These are phyloP conservation scores for Eclectus roratus DNA, from an alignment of 2,113 vertebrate species.

Conservation along the genomic window DNA sequence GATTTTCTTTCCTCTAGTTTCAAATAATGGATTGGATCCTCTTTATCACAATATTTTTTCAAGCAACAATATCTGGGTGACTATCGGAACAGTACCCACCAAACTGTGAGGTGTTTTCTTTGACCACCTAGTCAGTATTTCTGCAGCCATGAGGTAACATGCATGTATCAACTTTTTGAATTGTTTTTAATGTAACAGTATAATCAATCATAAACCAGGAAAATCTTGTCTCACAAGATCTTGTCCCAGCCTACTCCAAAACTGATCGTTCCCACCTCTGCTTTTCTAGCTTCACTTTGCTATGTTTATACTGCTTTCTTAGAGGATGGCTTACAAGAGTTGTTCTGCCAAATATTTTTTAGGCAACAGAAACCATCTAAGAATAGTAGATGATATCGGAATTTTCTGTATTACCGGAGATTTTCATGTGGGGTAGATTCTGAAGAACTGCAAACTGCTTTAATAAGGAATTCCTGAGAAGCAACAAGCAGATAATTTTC, in stretches of 20 bases:
- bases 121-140: not conserved
- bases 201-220: not conserved
- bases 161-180: not conserved
- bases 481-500: not conserved
- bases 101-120: not conserved
- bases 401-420: fast-evolving
- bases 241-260: not conserved
- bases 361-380: not conserved
- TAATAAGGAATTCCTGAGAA: not conserved
- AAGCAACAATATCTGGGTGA: not conserved
- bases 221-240: not conserved
- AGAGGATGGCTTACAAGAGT: not conserved
- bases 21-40: not conserved
- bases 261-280: not conserved
- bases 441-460: not conserved
- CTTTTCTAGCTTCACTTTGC: not conserved
- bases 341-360: not conserved
- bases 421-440: not conserved
- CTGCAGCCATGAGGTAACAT: not conserved
- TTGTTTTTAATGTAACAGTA: not conserved
- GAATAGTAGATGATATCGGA: not conserved
- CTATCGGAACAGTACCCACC: not conserved
- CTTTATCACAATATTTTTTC: not conserved
- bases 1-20: not conserved
- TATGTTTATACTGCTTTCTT: not conserved